Base-by-base conservation (phyloP, 2,888 invertebrate genomes). In the Melanotus villosus region DNA sequence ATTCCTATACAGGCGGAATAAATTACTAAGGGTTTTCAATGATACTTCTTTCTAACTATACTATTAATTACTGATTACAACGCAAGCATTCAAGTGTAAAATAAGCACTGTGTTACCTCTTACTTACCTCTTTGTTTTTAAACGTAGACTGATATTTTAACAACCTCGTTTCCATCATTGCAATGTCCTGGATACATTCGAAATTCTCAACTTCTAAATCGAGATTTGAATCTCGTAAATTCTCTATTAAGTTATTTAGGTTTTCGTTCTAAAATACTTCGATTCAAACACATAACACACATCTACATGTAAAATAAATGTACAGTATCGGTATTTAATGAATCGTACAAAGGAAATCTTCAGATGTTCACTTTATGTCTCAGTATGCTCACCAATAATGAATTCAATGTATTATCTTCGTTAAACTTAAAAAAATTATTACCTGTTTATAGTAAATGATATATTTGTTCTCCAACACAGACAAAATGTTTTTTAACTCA, bases 151-250 rank as follows among this genome's bases (percentile, higher is more conserved):
- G 81, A 76, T 84, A 83, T 63, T 83, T 83, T 65, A 76, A 67
- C 26, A 84, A 68, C 66, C 80, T 80, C 36, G 75, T 72, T 70
- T 84, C 84, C 62, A 83, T 74, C 50, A 80, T 73, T 32, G 79
- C 78, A 9, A 82, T 70, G 72, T 85, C 84, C 72, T 84, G 84
- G 9, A 82, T 68, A 54, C 76, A 79, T 59, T 80, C 77, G 65
- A 83, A 82, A 63, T 83, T 80, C 18, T 80, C 80, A n/a, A 83
- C 76, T 78, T 84, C 84, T 30, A 84, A 70, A 36, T 78, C 76
- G 34, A 83, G 80, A 74, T 81, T 83, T 19, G 80, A 68, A 47
- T 85, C 83, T 74, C 80, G 78, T 30, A 85, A 66, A 43, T 72
- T 67, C 32, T 78, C 75, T 5, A 67, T 16, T 26, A 62, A 34